Conservation (phyloP, 2,888 invertebrate species). For the Orthonychiurus folsomi region DNA sequence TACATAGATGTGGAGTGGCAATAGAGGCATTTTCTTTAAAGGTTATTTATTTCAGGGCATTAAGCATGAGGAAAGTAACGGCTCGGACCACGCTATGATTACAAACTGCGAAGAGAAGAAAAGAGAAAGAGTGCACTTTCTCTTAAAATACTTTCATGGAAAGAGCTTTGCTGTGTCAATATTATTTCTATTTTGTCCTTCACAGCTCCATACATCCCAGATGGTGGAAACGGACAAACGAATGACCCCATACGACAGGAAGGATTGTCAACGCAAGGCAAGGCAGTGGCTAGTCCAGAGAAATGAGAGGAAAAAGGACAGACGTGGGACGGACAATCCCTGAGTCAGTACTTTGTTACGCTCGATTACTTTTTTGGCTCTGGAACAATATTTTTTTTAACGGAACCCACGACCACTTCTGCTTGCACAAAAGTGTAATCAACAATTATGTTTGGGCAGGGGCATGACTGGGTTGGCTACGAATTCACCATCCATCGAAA, state of each 20-base stretch:
- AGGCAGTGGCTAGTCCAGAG: no score
- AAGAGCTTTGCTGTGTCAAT: neutral
- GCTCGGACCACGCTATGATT: no score
- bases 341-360: neutral
- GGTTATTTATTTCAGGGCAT: neutral
- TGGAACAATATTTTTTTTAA: neutral
- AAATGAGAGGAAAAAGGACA: no score
- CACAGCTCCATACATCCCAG: neutral
- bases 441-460: no score
- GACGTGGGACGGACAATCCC: neutral
- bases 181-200: conserved; percentile 1
- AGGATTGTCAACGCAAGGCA: neutral
- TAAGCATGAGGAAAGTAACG: neutral
- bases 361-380: neutral
- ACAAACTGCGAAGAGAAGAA: neutral
- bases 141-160: neutral
- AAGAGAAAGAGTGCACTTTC: neutral
- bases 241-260: neutral
- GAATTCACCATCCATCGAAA: no score
- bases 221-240: neutral
- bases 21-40: no score
- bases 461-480: no score
- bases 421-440: no score
- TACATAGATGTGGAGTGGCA: no score
- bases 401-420: no score